Evolutionary conservation across 2,888 invertebrate species (phyloP).

Genomic region (Liodrosophila aerea): DNA sequence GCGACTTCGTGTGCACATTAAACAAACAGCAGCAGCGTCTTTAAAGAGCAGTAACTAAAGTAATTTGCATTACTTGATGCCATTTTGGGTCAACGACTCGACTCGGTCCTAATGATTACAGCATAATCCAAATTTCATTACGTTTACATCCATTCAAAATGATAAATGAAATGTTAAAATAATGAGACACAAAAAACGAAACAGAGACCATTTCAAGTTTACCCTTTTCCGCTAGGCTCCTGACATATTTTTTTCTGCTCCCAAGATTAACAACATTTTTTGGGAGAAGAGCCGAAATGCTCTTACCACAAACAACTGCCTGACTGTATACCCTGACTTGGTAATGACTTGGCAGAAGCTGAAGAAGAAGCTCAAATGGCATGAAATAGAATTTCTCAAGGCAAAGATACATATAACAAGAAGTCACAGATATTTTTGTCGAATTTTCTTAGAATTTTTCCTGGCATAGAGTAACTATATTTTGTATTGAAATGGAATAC

Average conservation of each 20-base stretch:
- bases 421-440: too few species aligned
- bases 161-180: constrained; percentile 75
- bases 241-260: constrained; percentile 31
- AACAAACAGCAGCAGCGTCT: constrained; percentile 23
- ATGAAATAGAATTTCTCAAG: too few species aligned
- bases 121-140: constrained; percentile 74
- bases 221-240: constrained; percentile 51
- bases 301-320: constrained; percentile 5
- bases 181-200: constrained; percentile 51
- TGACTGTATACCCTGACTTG: too few species aligned
- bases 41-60: constrained; percentile 34
- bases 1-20: constrained; percentile 34
- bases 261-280: constrained; percentile 21
- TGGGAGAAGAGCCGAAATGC: constrained; percentile 15
- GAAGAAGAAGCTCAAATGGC: too few species aligned
- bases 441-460: too few species aligned
- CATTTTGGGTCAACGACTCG: constrained; percentile 27
- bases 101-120: constrained; percentile 62
- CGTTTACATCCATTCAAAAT: constrained; percentile 67
- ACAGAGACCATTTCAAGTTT: constrained; percentile 33
- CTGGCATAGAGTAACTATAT: constrained; percentile 17
- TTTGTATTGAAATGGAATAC: not conserved
- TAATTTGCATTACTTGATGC: constrained; percentile 14
- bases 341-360: too few species aligned
- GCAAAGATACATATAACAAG: too few species aligned